phyloP scores from a whole-genome alignment of 2,888 invertebrate genomes.

The Iselma pallidipennis region DNA sequence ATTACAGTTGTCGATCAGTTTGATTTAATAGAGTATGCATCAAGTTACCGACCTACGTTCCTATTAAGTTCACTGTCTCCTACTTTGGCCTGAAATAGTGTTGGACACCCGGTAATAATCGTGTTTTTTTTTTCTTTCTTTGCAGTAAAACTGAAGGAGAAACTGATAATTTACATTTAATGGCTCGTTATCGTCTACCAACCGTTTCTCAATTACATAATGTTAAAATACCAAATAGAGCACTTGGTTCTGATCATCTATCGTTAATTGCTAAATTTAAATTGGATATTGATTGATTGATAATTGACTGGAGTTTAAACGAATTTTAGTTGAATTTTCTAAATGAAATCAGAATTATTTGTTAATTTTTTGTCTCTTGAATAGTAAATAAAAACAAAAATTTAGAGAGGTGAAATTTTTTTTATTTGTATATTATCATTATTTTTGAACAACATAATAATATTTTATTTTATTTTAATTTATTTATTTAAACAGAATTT shows the following conservation, averaged over 20 bases:
- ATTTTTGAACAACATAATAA: constrained; percentile 50
- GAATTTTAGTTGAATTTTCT: background rate
- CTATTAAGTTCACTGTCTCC: no score
- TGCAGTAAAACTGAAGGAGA: constrained; percentile 38
- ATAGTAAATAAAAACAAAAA: background rate
- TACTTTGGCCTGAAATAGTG: no score
- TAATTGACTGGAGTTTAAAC: background rate
- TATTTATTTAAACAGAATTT: constrained; percentile 45
- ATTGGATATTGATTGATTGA: constrained; percentile 52
- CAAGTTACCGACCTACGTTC: no score
- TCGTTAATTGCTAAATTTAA: constrained; percentile 75
- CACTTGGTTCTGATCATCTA: constrained; percentile 83
- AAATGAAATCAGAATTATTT: no score
- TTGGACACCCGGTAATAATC: no score
- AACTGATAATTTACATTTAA: constrained; percentile 61
- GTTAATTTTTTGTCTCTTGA: background rate
- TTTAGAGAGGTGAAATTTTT: constrained; percentile 1
- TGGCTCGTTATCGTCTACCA: constrained; percentile 70
- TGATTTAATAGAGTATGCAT: no score
- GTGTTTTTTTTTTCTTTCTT: no score
- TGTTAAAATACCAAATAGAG: constrained; percentile 74
- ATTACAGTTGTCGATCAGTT: no score
- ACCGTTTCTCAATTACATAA: constrained; percentile 52
- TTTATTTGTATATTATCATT: no score
- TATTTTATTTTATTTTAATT: constrained; percentile 50